These are phyloP conservation scores for Diarsia rubi DNA, from an alignment of 2,888 invertebrate genomes.

Conservation along the genomic window DNA sequence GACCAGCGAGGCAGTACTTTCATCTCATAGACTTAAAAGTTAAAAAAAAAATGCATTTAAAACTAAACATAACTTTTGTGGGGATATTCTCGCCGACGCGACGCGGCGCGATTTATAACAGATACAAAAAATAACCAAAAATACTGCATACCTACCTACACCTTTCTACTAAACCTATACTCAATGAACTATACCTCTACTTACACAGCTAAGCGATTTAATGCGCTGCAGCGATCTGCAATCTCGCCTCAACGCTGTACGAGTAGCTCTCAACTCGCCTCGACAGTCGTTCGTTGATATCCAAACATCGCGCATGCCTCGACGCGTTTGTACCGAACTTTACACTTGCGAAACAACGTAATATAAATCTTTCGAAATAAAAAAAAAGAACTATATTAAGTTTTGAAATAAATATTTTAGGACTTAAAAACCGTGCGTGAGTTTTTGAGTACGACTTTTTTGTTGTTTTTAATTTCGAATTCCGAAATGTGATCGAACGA, in stretches of 20 bases:
- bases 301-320: slow-evolving; percentile 64
- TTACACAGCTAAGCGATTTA: slow-evolving; percentile 15
- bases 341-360: slow-evolving; percentile 46
- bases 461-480: neutral
- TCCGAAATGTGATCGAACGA: slow-evolving; percentile 11
- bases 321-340: slow-evolving; percentile 53
- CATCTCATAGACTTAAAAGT: neutral
- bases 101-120: neutral
- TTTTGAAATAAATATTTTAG: neutral
- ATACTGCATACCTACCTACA: neutral
- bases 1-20: too few relatives aligned
- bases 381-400: neutral
- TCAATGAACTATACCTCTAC: neutral
- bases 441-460: neutral
- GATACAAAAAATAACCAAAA: neutral
- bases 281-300: slow-evolving; percentile 62
- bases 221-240: slow-evolving; percentile 60
- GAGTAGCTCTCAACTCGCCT: slow-evolving; percentile 18
- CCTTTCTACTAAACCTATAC: neutral
- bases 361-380: slow-evolving; percentile 25
- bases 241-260: slow-evolving; percentile 34
- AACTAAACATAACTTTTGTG: neutral
- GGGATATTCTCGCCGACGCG: neutral
- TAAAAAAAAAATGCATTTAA: neutral
- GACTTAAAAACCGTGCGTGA: slow-evolving; percentile 1